Evolutionary conservation across 2,113 vertebrate species (phyloP), one percentile per base, ranked within the genome.

Genomic region (Cyanoderma ruficeps): DNA sequence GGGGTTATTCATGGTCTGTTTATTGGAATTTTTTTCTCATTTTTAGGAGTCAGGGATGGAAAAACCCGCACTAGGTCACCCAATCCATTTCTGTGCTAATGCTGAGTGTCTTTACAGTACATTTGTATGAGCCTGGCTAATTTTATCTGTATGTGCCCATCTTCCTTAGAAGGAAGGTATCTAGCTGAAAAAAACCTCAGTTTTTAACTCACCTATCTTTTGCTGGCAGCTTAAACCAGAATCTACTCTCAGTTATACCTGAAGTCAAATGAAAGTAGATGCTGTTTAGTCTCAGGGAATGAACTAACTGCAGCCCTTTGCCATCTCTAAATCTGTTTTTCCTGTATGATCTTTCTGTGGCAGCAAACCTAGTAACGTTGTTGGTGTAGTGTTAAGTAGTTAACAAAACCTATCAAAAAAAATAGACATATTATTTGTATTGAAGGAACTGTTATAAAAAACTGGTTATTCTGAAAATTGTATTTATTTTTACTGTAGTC

Each of bases 31-130:
- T 82, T 87, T 88, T 91, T 63, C 52, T 89, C 39, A 64, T 93
- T 86, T 95, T 95, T 92, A 93, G 89, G 89, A 93, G 57, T 72
- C 23, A 17, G 50, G 28, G 86, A 59, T 80, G 90, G 78, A 93
- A 95, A 93, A 96, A 88, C 46, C 39, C 23, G 1, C 68, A 37
- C 37, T 70, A 59, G 71, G 64, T 95, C 85, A 87, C 56, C 64
- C 27, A 91, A 1, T 82, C 70, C n/a, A 60, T 87, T 88, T 64
- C 44, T 71, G n/a, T 59, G 41, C 33, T 94, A 72, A 47, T 82
- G 41, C 35, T 49, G 55, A 76, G 5, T 79, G 44, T 84, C 84
- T n/a, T 76, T 41, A 30, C 17, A 71, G 27, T 50, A 59, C 15
- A 30, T 46, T 81, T 72, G 28, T 64, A 23, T 44, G 52, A 70